These are phyloP conservation scores for Eptesicus fuscus DNA, from an alignment of 2,113 vertebrate genomes.

Conservation along the genomic window DNA sequence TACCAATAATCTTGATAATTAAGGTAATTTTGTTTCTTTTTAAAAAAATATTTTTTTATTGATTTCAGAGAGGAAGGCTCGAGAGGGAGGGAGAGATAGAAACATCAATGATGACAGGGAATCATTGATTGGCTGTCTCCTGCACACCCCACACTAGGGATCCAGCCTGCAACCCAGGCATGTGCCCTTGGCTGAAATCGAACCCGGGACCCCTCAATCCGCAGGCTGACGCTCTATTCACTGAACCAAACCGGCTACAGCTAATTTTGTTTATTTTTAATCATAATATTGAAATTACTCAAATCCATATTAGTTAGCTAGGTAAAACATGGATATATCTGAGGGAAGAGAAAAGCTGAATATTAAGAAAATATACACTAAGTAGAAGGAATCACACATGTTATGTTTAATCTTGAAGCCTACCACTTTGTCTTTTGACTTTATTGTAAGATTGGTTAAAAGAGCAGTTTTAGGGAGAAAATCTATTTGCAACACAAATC, in stretches of 20 bases:
- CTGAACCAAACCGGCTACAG: too few species aligned
- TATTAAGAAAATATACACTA: background rate
- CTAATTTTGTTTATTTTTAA: background rate
- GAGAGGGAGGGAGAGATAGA: too few species aligned
- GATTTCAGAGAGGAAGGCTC: too few species aligned
- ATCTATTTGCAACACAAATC: background rate
- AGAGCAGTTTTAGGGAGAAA: slow-evolving; percentile 18
- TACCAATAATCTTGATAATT: background rate
- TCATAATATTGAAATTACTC: background rate
- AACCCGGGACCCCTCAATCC: too few species aligned
- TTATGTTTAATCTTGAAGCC: background rate
- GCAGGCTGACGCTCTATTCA: too few species aligned
- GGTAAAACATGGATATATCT: background rate
- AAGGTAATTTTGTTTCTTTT: background rate
- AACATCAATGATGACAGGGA: too few species aligned
- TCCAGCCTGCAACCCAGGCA: too few species aligned
- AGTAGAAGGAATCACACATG: background rate
- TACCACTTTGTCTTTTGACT: background rate
- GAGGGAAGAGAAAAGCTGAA: background rate
- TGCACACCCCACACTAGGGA: too few species aligned
- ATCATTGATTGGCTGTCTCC: too few species aligned
- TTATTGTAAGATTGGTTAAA: background rate
- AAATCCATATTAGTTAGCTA: background rate
- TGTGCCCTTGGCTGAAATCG: too few species aligned
- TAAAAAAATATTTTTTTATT: too few species aligned